Base-by-base conservation (phyloP, 2,888 invertebrate genomes). In the Melitaea athalia region DNA sequence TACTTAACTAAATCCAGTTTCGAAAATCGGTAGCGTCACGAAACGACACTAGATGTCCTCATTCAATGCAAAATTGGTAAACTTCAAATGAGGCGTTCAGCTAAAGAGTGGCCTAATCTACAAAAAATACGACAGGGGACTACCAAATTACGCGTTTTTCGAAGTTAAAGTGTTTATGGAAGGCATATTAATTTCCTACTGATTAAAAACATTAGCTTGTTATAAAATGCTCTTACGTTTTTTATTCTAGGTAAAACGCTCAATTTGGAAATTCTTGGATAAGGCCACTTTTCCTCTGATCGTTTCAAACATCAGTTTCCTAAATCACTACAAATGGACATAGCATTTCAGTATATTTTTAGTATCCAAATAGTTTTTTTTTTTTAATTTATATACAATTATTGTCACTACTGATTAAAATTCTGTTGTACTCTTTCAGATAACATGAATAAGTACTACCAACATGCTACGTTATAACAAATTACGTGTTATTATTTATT, bases 41-140 rank as follows among this genome's bases (percentile, higher is more conserved):
- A 42, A 57, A 57, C 15, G 57, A 61, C 52, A 50, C 62, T 38
- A 45, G 61, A 61, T 38, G 33, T 55, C 55, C 38, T 11, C 60
- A 24, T 47, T 61, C 77, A 74, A 59, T 68, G 49, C 1, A 52
- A 76, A 83, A 85, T 83, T 83, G 82, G 82, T 82, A 80, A 78
- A 79, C 73, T 76, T 77, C 71, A 38, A 5, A 38, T 38, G 38
- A 38, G 38, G 38, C 38, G 38, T 38, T 38, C 38, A 38, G 38
- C 38, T 5, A 8, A 38, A 38, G 38, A 38, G 8, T 38, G 38
- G 38, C 8, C 8, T 7, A 38, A 38, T 38, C 38, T 24, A 24
- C 1, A 24, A 24, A 24, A 24, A 24, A 24, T 24, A 3, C 1
- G 24, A 24, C 24, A 24, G 24, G 24, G 24, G 24, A 24, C 24